A percentile compares a stretch with the other conserved stretches of the same genome.
phyloP scores from a whole-genome alignment of 1,140 invertebrate species.

The Antheraea mylitta region DNA sequence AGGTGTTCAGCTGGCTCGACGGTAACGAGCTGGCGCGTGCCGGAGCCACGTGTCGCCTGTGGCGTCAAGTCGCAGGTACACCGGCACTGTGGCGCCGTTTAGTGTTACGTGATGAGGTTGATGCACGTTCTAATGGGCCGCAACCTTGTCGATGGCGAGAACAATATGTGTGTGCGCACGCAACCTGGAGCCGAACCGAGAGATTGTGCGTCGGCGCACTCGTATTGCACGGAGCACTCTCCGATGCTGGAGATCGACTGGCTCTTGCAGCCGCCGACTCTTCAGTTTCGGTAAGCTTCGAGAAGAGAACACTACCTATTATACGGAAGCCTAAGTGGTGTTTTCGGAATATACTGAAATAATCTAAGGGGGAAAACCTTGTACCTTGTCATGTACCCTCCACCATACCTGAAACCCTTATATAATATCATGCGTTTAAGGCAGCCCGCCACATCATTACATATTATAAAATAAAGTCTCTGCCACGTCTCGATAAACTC shows the following conservation, averaged over 20 bases:
- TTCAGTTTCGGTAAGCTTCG: slow-evolving; percentile 20
- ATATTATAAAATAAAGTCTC: too few species aligned
- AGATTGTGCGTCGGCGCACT: slow-evolving; percentile 25
- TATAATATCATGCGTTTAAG: too few species aligned
- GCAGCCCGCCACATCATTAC: too few species aligned
- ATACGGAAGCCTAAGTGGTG: neutral
- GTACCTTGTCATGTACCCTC: too few species aligned
- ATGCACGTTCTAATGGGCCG: neutral
- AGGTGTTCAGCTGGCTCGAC: slow-evolving; percentile 26
- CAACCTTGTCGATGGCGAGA: neutral
- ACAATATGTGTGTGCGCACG: slow-evolving; percentile 20
- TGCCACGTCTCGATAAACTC: too few species aligned
- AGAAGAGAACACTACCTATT: neutral
- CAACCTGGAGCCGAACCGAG: slow-evolving; percentile 32
- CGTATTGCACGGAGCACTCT: slow-evolving; percentile 28
- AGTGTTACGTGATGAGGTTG: neutral
- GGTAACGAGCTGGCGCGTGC: slow-evolving; percentile 23
- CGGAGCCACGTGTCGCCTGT: slow-evolving; percentile 17
- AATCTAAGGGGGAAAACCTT: too few species aligned
- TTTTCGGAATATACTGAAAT: too few species aligned
- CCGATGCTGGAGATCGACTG: slow-evolving; percentile 3
- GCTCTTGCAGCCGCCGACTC: slow-evolving; percentile 32
- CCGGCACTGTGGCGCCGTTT: slow-evolving; percentile 12
- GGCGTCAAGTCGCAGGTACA: slow-evolving; percentile 3
- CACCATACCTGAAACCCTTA: too few species aligned